Base-by-base conservation (phyloP, 2,888 invertebrate species). In the Coecobrya sp. region DNA sequence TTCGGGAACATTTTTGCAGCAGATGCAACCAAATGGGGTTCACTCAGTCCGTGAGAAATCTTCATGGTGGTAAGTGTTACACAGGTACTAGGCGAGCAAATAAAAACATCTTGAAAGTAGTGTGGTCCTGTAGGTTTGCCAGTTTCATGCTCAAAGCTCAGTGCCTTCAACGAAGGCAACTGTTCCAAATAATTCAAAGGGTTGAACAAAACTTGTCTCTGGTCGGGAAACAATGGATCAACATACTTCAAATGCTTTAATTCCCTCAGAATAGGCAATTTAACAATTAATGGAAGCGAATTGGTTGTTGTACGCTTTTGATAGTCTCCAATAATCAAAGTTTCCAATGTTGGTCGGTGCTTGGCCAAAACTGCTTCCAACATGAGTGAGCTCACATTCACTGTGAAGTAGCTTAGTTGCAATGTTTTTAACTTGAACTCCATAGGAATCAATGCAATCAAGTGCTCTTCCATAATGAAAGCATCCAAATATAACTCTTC, bases 1-100 rank as follows among this genome's bases (percentile, higher is more conserved):
- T 84, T 87, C 0, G 93, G 93, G 73, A 93, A 93, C 93, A 92
- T 93, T 86, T 93, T 93, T 45, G 89, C 68, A 7, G 93, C 93
- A 10, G 84, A 85, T 0, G 73, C 19, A 7, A 93, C 87, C 2
- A 92, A 70, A 27, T 81, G 89, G 0, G 89, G 86, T 25, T 93
- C 93, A 42, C 55, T 87, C 0, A 93, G 49, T 11, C 93, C 93
- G 79, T 93, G 93, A 27, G 87, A 87, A n/a, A 93, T 93, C 76
- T 82, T 93, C 62, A 93, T 62, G 11, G 70, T 84, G 11, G 30
- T 90, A 10, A 93, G 55, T 11, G 86, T 92, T 1, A 10, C 13
- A 68, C 93, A 93, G 4, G 92, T 49, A 7, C 65, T 59, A 19
- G 91, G 89, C 0, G 93, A 89, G 22, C 82, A 73, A 3, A 81